Evolutionary conservation across 2,888 invertebrate genomes (phyloP), one percentile per base, ranked within the genome.

Genomic region (Cosmia trapezina): DNA sequence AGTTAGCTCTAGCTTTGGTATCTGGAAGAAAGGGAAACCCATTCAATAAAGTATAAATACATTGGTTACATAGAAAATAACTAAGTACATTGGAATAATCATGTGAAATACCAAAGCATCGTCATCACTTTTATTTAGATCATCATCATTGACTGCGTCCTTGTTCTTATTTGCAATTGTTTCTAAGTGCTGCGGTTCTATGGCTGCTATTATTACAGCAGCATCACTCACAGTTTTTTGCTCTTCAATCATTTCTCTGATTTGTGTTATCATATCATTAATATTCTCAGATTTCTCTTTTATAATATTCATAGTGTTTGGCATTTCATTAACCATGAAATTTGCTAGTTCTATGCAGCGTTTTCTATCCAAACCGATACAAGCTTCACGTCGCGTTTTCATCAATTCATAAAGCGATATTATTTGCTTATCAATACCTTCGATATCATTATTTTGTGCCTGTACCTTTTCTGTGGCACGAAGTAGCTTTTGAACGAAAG

Each of bases 1-100:
- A 33, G 81, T 74, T 11, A 93, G 78, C 57, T 93, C 90, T 68
- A 95, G 85, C 84, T 89, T 92, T 49, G 95, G 95, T 85, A 94
- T 90, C 95, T 95, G 90, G 89, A 83, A 85, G 47, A 60, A n/a
- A 37, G 4, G 14, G 2, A 62, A 56, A 22, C 9, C 9, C n/a
- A 41, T 47, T 59, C 0, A 5, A 41, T 63, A 22, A 41, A 43
- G 1, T 60, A 37, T 11, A 65, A 54, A 45, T 28, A n/a, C 1
- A 8, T 28, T 11, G 1, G 17, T 8, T 28, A 7, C 6, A 49
- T 43, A 54, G 19, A 12, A n/a, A 19, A 59, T 17, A 33, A n/a
- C 33, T 28, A 28, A 28, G 28, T 56, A 4, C 1, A 65, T 57
- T 3, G 19, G 1, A 64, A 56, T 54, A 59, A n/a, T 11, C 41